Evolutionary conservation across 2,797 vertebrate genomes (phyloP).

Genomic region (Rhinella marina): DNA sequence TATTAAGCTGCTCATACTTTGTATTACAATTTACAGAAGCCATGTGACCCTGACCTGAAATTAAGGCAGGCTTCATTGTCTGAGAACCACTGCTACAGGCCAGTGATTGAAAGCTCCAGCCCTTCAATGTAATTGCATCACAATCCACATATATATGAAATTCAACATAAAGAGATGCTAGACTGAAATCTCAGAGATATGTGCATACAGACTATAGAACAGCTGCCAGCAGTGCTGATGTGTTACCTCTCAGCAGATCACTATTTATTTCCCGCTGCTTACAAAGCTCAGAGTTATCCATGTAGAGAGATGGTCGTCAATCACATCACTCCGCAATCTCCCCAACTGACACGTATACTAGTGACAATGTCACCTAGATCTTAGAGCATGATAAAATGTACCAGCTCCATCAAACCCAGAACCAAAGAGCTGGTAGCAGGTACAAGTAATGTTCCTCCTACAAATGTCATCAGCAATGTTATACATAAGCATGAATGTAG

Average conservation of each 20-base stretch:
- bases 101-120: not conserved
- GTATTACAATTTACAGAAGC: not conserved
- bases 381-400: not conserved
- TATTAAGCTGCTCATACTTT: not conserved
- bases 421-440: not conserved
- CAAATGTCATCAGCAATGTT: not conserved
- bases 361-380: too few species aligned
- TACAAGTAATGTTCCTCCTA: not conserved
- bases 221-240: not conserved
- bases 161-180: not conserved
- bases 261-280: not conserved
- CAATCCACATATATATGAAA: not conserved
- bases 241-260: not conserved
- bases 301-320: too few species aligned
- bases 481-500: not conserved
- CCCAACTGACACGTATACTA: too few species aligned
- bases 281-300: too few species aligned
- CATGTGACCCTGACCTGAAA: not conserved
- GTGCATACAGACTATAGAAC: not conserved
- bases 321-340: too few species aligned
- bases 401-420: not conserved
- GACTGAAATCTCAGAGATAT: not conserved
- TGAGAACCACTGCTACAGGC: not conserved
- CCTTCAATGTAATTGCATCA: not conserved
- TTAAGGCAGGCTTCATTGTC: not conserved